Evolutionary conservation across 2,797 vertebrate genomes (phyloP).

Genomic region (Channallabes apus): DNA sequence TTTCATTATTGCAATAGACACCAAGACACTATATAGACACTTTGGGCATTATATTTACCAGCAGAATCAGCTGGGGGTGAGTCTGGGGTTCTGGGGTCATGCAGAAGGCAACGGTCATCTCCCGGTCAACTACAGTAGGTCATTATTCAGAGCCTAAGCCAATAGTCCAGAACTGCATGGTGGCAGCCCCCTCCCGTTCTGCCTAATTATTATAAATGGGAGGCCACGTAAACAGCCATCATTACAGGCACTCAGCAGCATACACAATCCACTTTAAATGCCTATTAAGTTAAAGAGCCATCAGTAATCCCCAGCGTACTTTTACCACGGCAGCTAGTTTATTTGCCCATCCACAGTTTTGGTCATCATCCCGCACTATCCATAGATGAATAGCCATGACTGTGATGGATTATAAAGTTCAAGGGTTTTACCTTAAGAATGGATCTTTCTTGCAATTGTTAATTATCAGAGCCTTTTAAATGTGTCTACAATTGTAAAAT

Average conservation of each 20-base stretch:
- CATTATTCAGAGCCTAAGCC: conserved; percentile 90
- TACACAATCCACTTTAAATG: conserved; percentile 86
- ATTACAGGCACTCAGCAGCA: conserved; percentile 84
- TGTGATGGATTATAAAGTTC: conserved; percentile 19
- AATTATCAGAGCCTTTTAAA: background rate
- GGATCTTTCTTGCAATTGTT: background rate
- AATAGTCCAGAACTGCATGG: conserved; percentile 88
- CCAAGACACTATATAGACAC: conserved; percentile 74
- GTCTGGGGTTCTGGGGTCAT: conserved; percentile 88
- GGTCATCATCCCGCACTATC: conserved; percentile 61
- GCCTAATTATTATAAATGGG: conserved; percentile 98
- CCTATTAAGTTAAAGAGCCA: conserved; percentile 84
- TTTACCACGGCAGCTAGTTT: conserved; percentile 75
- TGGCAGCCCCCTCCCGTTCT: conserved; percentile 82
- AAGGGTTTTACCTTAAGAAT: background rate
- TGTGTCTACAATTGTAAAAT: background rate
- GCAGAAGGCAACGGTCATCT: conserved; percentile 94
- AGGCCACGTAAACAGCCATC: conserved; percentile 83
- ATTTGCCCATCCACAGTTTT: conserved; percentile 74
- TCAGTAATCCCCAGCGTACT: conserved; percentile 76
- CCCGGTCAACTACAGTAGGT: conserved; percentile 95
- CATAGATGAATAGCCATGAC: conserved; percentile 3
- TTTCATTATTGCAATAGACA: conserved; percentile 78
- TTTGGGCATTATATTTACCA: conserved; percentile 81
- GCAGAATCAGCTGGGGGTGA: conserved; percentile 76